Base-by-base conservation (phyloP, 1,140 invertebrate genomes). In the Drosophila simulans region DNA sequence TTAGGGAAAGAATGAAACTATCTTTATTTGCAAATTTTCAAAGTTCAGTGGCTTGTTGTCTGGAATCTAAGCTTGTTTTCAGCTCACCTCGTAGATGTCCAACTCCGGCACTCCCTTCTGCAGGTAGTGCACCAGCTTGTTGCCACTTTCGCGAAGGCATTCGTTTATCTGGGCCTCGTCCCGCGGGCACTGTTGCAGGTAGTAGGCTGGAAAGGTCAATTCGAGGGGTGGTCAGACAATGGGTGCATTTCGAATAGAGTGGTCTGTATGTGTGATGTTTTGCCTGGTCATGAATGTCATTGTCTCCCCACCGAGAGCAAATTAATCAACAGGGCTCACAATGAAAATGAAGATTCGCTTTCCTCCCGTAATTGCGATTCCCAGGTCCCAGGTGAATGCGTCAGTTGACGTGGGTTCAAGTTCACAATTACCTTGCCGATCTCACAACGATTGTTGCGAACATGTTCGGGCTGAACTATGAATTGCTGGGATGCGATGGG, bases 131-230 rank as follows among this genome's bases (percentile, higher is more conserved):
- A 95, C 94, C 25, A 97, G 93, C 56, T 93, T 93, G 88, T 97
- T 97, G 60, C 95, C 95, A 17, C 95, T 95, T 64, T 94, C 94
- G 13, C 94, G 93, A 4, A 97, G 92, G 78, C 96, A 97, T 10
- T 93, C 93, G 75, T 97, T 96, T 1, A 97, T 92, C n/a, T 95
- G 93, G 1, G 94, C 94, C 83, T 96, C 95, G 48, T 93, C 92
- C 77, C 93, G 94, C 1, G 95, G 94, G 80, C 96, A 97, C 57
- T 95, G 93, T 58, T 95, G 94, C n/a, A 96, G 75, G 78, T 94
- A 96, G 91, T 95, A 94, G 7, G 93, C 94, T 93, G 88, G 58
- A 92, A 83, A 35, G 46, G 2, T n/a, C 31, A 40, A 35, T 37
- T 52, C 5, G 15, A 46, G 34, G 20, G 34, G n/a, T 17, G 34